Conservation (phyloP, 1,140 invertebrate genomes). For the Batillaria attramentaria region DNA sequence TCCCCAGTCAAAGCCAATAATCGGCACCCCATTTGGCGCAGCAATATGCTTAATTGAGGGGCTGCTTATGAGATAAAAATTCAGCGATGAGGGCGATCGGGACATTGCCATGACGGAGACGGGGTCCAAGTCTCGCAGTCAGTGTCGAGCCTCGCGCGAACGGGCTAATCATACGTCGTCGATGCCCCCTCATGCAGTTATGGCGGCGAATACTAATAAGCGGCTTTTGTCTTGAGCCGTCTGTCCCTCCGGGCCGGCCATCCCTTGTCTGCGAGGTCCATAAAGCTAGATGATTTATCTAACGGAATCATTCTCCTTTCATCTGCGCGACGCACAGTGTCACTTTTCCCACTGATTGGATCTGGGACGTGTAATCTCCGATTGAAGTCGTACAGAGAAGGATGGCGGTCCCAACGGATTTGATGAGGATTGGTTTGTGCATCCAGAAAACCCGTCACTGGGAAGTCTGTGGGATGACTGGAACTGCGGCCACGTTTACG, state of each 20-base stretch:
- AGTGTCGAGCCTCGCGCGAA: constrained; percentile 19
- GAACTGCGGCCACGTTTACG: no score
- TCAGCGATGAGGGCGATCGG: constrained; percentile 26
- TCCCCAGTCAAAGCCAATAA: constrained; percentile 27
- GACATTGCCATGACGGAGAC: background rate
- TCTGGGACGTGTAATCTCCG: no score
- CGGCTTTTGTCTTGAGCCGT: constrained; percentile 25
- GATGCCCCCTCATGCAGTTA: constrained; percentile 33
- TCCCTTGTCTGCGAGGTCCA: constrained; percentile 1
- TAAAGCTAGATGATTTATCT: constrained; percentile 34
- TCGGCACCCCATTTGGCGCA: constrained; percentile 22
- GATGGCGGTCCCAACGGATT: no score
- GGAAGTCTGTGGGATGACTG: no score
- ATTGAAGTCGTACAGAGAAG: no score
- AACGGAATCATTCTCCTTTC: constrained; percentile 31
- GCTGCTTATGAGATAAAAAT: constrained; percentile 41
- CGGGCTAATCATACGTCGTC: constrained; percentile 30
- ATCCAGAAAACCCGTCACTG: no score
- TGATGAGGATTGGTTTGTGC: no score
- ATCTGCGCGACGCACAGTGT: constrained; percentile 26
- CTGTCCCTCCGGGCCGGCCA: background rate
- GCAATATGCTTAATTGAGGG: constrained; percentile 39
- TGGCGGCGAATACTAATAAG: constrained; percentile 30
- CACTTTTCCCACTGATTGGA: no score
- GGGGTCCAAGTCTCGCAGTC: background rate